phyloP scores from a whole-genome alignment of 1,140 invertebrate genomes.

The Atta colombica region DNA sequence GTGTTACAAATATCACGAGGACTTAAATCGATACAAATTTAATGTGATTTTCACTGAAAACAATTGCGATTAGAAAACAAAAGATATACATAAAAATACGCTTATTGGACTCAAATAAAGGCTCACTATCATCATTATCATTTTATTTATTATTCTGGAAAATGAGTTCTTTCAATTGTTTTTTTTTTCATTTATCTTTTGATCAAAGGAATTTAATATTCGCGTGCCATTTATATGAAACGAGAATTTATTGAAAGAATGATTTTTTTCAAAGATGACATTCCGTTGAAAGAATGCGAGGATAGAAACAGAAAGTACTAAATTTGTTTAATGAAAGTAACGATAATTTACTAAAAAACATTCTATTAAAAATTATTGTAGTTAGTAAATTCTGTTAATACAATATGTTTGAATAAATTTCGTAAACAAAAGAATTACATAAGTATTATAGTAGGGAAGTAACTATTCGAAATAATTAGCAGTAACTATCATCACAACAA shows the following conservation, averaged over 20 bases:
- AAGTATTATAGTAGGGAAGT: not conserved
- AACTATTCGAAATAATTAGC: constrained; percentile 13
- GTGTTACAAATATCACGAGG: not conserved
- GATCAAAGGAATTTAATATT: constrained; percentile 24
- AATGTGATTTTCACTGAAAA: not conserved
- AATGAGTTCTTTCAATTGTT: not conserved
- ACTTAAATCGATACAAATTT: not conserved
- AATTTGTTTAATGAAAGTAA: not conserved
- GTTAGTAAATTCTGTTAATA: not conserved
- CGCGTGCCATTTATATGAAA: not conserved
- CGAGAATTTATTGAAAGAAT: not conserved
- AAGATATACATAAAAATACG: not conserved
- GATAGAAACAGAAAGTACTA: not conserved
- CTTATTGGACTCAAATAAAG: not conserved
- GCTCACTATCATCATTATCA: not conserved
- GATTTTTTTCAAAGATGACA: no score
- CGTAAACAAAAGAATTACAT: not conserved
- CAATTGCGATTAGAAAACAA: not conserved
- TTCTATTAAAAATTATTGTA: no score
- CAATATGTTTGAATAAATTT: not conserved
- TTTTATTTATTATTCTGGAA: constrained; percentile 6
- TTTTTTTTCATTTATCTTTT: not conserved
- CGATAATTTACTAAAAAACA: not conserved
- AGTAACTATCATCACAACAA: constrained; percentile 15
- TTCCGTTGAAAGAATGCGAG: not conserved